Conservation (phyloP, 2,113 vertebrate species). For the Oncorhynchus tshawytscha region DNA sequence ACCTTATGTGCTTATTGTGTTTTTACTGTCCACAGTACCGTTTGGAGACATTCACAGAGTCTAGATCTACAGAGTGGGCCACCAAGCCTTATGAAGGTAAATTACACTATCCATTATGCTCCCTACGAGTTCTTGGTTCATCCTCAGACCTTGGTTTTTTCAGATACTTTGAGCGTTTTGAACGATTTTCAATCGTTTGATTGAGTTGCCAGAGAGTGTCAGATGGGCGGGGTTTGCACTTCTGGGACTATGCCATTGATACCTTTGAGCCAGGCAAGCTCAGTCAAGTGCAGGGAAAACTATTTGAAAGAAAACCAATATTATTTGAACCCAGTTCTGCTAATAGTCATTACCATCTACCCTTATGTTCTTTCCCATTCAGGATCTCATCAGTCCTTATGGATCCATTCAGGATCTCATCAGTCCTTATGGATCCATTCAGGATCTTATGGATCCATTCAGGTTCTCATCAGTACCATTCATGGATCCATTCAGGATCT, state of each 20-base stretch:
- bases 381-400: background rate
- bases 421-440: background rate
- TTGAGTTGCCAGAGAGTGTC: no score
- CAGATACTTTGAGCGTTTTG: no score
- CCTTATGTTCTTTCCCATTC: background rate
- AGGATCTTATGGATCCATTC: no score
- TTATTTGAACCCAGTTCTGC: no score
- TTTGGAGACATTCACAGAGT: conserved; percentile 70
- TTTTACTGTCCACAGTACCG: conserved; percentile 52
- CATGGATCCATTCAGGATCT: no score
- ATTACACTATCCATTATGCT: background rate
- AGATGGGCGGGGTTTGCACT: no score
- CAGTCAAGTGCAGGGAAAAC: no score
- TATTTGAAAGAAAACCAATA: no score
- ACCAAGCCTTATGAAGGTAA: conserved; percentile 53
- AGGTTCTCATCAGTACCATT: no score
- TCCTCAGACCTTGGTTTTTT: background rate
- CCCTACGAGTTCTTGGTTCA: background rate
- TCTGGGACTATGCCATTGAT: background rate
- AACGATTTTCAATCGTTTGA: no score
- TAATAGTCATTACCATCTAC: background rate
- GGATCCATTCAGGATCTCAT: background rate
- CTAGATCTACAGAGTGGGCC: conserved; percentile 58
- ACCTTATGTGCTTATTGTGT: background rate
- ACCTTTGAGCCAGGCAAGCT: background rate